Evolutionary conservation across 2,888 invertebrate species (phyloP), one percentile per base, ranked within the genome.

Genomic region (Noctua pronuba): DNA sequence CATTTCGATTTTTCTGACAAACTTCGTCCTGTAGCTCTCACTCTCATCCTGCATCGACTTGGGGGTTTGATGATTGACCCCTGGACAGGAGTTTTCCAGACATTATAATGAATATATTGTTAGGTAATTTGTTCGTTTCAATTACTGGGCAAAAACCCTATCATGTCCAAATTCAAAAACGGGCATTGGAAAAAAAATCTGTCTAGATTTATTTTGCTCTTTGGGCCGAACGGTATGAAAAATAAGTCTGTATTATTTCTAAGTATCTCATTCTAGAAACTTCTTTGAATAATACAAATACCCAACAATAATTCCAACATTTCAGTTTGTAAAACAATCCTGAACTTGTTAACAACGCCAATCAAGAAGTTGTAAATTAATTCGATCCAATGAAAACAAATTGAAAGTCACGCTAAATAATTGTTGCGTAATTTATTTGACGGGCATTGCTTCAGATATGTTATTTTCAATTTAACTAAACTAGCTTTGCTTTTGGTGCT

Each of bases 301-400:
- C 41, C 65, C 10, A 62, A 46, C 38, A 58, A 72, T 64, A 24
- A 64, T 41, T 21, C 18, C 10, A 49, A 24, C 31, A 79, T 49
- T 58, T n/a, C 11, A 18, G 18, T 41, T 44, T 46, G 41, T 24
- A 58, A 35, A 83, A 69, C 46, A 69, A 49, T 60, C 41, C 41
- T 49, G 28, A 62, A 46, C 60, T 71, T 38, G 68, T 81, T 79
- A 49, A 64, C 31, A 64, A 66, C 28, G 4, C 24, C 78, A 88
- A 87, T 87, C 65, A 73, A 85, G 83, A 77, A 44, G 88, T 82
- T 77, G n/a, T 88, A 84, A 84, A 84, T 84, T 82, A 75, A 87
- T 87, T 78, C 60, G 58, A 60, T 60, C 28, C 67, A 87, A 84
- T 88, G 11, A 67, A 86, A 77, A 46, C 70, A 68, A 62, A 66